These are phyloP conservation scores for Diorhabda carinulata DNA, from an alignment of 1,140 invertebrate genomes.

Conservation along the genomic window DNA sequence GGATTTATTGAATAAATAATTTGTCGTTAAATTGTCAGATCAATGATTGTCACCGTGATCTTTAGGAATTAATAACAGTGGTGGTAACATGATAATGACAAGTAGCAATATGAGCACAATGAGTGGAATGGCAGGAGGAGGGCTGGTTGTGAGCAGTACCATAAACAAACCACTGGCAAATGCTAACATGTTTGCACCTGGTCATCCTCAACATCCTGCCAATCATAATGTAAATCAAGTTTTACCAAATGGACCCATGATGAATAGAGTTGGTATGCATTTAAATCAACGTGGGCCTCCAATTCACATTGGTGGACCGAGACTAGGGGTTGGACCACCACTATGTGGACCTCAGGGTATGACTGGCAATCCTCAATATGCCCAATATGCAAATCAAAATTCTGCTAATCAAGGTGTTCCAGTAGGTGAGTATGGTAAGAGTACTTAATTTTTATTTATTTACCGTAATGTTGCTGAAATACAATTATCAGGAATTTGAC, in stretches of 20 bases:
- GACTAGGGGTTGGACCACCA: constrained; percentile 51
- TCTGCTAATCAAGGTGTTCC: constrained; percentile 48
- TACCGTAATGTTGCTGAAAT: too few species aligned
- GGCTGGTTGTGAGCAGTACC: constrained; percentile 60
- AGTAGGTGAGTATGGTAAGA: constrained; percentile 32
- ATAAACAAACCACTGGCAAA: constrained; percentile 63
- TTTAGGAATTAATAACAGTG: constrained; percentile 51
- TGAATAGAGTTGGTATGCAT: constrained; percentile 57
- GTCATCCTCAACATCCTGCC: constrained; percentile 46
- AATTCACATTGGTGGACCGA: constrained; percentile 46
- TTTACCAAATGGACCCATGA: constrained; percentile 70
- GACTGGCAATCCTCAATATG: constrained; percentile 52
- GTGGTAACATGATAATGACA: constrained; percentile 65
- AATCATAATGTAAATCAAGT: constrained; percentile 50
- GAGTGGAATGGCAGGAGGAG: constrained; percentile 59
- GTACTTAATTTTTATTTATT: neutral
- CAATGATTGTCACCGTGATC: too few species aligned
- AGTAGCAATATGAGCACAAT: constrained; percentile 64
- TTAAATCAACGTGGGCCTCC: constrained; percentile 46
- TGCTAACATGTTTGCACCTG: constrained; percentile 46
- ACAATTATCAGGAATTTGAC: too few species aligned
- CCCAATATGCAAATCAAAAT: constrained; percentile 50
- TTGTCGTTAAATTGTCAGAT: too few species aligned
- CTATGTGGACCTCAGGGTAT: constrained; percentile 41
- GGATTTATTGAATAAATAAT: too few species aligned